phyloP scores from a whole-genome alignment of 2,113 vertebrate genomes.

The Xenopus borealis region DNA sequence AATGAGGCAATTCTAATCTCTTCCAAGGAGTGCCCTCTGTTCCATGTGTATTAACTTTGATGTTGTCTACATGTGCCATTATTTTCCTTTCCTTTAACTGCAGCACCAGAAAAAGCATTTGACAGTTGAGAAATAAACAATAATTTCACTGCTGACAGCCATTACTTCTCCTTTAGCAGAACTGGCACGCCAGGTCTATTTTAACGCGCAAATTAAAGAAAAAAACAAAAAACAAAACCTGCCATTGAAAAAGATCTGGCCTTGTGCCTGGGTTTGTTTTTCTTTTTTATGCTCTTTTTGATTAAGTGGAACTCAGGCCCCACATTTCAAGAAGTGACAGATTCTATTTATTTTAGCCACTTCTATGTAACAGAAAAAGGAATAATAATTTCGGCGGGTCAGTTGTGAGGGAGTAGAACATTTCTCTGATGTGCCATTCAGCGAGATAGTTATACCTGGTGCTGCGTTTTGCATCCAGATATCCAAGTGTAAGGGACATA shows the following conservation, averaged over 20 bases:
- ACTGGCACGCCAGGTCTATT: neutral
- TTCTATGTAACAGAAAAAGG: neutral
- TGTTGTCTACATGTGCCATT: neutral
- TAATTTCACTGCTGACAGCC: neutral
- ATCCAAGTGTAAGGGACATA: neutral
- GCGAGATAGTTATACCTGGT: neutral
- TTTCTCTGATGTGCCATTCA: neutral
- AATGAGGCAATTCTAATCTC: too few species aligned
- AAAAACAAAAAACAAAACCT: too few species aligned
- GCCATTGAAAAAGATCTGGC: neutral
- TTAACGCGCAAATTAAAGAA: neutral
- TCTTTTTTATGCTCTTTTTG: neutral
- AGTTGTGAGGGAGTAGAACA: neutral
- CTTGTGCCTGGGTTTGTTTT: too few species aligned
- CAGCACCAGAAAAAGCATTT: neutral
- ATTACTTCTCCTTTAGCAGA: neutral
- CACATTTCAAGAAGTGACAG: neutral
- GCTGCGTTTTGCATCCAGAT: neutral
- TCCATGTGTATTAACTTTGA: neutral
- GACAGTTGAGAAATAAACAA: neutral
- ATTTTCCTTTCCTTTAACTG: neutral
- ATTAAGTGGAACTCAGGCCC: neutral
- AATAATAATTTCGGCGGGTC: neutral
- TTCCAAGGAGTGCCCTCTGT: too few species aligned
- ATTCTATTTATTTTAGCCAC: conserved; percentile 3